Percentiles rank a stretch among this genome's conserved stretches.
These are phyloP conservation scores for Pycnonotus jocosus DNA, from an alignment of 2,113 vertebrate species.

Conservation along the genomic window DNA sequence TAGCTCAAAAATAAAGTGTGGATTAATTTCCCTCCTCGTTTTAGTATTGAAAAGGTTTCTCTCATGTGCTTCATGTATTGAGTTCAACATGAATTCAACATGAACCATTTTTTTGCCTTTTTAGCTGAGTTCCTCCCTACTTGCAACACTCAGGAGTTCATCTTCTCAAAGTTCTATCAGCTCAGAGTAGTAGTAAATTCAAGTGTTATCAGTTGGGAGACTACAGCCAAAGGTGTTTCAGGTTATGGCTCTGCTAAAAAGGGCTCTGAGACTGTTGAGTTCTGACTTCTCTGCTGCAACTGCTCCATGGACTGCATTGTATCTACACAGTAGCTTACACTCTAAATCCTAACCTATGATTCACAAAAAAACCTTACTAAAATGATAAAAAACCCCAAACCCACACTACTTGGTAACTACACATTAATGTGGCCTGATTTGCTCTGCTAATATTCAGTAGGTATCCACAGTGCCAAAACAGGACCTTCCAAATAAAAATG, in stretches of 20 bases:
- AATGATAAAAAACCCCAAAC: not conserved
- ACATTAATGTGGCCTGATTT: not conserved
- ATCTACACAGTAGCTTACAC: not conserved
- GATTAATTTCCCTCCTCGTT: not conserved
- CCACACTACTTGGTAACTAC: not conserved
- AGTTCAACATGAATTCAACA: not conserved
- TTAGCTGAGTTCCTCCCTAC: not conserved
- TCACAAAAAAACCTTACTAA: fast-evolving
- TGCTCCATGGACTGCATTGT: not conserved
- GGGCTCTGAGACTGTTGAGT: not conserved
- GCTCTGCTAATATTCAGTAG: not conserved
- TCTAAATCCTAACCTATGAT: not conserved
- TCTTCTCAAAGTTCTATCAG: not conserved
- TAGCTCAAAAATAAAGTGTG: not conserved
- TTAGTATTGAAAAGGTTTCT: not conserved
- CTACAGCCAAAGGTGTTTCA: not conserved
- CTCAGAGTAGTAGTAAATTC: not conserved
- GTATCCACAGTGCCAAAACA: not conserved
- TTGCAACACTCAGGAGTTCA: not conserved
- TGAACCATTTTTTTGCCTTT: not conserved
- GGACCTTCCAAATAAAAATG: not conserved
- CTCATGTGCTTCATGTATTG: not conserved
- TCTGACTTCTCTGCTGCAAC: not conserved
- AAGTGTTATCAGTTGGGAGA: not conserved
- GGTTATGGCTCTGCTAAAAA: not conserved